Evolutionary conservation across 2,113 vertebrate genomes (phyloP), one percentile per base, ranked within the genome.

Genomic region (Noturus placidus): DNA sequence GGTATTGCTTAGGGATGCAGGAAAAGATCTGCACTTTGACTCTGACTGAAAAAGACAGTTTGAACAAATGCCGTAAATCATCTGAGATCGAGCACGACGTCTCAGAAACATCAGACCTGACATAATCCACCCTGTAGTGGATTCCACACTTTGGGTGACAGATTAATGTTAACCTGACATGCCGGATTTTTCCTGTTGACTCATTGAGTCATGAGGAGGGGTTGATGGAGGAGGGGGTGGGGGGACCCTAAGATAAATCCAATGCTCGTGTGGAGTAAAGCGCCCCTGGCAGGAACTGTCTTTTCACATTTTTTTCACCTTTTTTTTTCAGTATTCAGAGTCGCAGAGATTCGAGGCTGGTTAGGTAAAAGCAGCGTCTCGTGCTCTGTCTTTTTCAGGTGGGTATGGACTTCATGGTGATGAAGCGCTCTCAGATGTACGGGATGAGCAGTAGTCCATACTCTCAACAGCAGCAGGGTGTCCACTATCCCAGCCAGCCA

Each of bases 391-490:
- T 35, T 92, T 87, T 57, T 67, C 95, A 99, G 97, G 97, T 97
- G 91, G 96, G 95, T 59, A 97, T 99, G 97, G 98, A 99, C 89
- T 97, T 98, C 81, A 97, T 99, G 97, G 96, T 96, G 70, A 98
- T 99, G 97, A 99, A 99, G 95, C 96, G 98, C 87, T 97, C 98
- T 2, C 97, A 98, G 94, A 91, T 99, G 90, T 99, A 99, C 6
- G 96, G 97, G 90, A 97, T 99, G 96, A 93, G 96, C 92, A 96
- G 94, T 93, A 97, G 93, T 90, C 97, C 97, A 19, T 98, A 99
- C 91, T 94, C 97, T 2, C 93, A 95, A 92, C 93, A 96, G 89
- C 92, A 94, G 1, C 97, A 97, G 91, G 96, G 96, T 84, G 96
- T 96, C 86, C 95, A 97, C 8, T 99, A 98, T 89, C 95, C 98